These are phyloP conservation scores for Eugnorisma glareosa DNA, from an alignment of 2,888 invertebrate genomes.

Conservation along the genomic window DNA sequence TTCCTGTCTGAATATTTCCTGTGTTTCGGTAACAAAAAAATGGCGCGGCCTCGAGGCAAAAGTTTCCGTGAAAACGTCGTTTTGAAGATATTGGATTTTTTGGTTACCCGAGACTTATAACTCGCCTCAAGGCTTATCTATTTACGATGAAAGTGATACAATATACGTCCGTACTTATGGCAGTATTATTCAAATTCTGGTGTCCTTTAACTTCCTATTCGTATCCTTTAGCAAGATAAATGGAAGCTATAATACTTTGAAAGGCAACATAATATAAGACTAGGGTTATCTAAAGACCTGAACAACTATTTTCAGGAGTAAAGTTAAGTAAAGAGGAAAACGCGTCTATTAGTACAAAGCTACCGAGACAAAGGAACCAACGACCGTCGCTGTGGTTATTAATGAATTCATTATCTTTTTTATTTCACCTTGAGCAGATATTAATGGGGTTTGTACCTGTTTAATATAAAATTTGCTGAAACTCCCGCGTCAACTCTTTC, in stretches of 20 bases:
- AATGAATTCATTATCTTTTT: constrained; percentile 68
- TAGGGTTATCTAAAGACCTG: constrained; percentile 44
- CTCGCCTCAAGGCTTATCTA: constrained; percentile 51
- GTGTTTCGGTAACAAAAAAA: constrained; percentile 65
- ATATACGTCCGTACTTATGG: constrained; percentile 22
- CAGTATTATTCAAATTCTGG: constrained; percentile 44
- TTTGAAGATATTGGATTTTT: constrained; percentile 68
- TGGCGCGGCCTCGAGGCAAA: constrained; percentile 58
- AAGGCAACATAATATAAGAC: constrained; percentile 9
- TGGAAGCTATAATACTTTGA: constrained; percentile 20
- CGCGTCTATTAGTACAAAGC: constrained; percentile 55
- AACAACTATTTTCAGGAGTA: constrained; percentile 57
- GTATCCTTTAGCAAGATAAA: constrained; percentile 7
- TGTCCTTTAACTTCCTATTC: background rate
- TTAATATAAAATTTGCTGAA: constrained; percentile 62
- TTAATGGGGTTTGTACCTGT: constrained; percentile 62
- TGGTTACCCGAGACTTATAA: constrained; percentile 58
- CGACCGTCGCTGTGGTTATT: constrained; percentile 60
- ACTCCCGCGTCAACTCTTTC: constrained; percentile 70
- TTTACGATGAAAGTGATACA: constrained; percentile 48
- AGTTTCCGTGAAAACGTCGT: constrained; percentile 62
- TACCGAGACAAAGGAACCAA: constrained; percentile 62
- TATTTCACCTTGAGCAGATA: constrained; percentile 60
- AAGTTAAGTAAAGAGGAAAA: constrained; percentile 56
- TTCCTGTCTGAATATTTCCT: constrained; percentile 64